Evolutionary conservation across 2,888 invertebrate species (phyloP).

Genomic region (Trilocha varians): DNA sequence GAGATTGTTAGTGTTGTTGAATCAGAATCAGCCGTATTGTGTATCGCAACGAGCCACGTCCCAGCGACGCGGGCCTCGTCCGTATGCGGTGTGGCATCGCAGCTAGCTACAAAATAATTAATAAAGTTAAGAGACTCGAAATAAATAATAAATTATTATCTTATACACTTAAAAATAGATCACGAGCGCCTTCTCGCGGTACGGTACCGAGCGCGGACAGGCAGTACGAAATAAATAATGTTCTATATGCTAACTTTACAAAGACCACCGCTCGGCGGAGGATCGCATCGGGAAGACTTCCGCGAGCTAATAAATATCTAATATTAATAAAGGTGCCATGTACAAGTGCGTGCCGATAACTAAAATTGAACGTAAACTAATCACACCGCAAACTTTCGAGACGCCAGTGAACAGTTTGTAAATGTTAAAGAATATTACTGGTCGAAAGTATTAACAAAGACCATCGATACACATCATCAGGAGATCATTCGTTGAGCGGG

Average conservation of each 20-base stretch:
- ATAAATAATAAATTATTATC: slow-evolving; percentile 75
- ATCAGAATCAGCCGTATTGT: slow-evolving; percentile 35
- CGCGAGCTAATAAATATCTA: slow-evolving; percentile 73
- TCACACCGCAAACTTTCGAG: slow-evolving; percentile 73
- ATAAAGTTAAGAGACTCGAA: slow-evolving; percentile 72
- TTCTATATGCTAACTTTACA: slow-evolving; percentile 72
- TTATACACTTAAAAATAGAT: slow-evolving; percentile 73
- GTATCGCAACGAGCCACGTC: slow-evolving; percentile 49
- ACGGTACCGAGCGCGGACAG: slow-evolving; percentile 70
- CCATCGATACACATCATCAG: slow-evolving; percentile 56
- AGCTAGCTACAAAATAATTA: slow-evolving; percentile 60
- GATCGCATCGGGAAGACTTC: slow-evolving; percentile 70
- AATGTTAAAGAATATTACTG: slow-evolving; percentile 64
- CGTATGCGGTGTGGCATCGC: slow-evolving; percentile 67
- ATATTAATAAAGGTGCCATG: slow-evolving; percentile 67
- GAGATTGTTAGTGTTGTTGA: slow-evolving; percentile 19
- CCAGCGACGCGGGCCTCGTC: slow-evolving; percentile 63
- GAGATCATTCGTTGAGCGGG: slow-evolving; percentile 73
- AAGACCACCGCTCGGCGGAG: slow-evolving; percentile 72
- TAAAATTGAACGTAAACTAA: slow-evolving; percentile 55
- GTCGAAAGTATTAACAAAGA: slow-evolving; percentile 50
- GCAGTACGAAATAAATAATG: slow-evolving; percentile 71
- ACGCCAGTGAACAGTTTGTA: slow-evolving; percentile 66
- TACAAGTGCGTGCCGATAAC: slow-evolving; percentile 71
- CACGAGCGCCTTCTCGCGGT: slow-evolving; percentile 73